These are phyloP conservation scores for Tinea pellionella DNA, from an alignment of 2,888 invertebrate species.

Conservation along the genomic window DNA sequence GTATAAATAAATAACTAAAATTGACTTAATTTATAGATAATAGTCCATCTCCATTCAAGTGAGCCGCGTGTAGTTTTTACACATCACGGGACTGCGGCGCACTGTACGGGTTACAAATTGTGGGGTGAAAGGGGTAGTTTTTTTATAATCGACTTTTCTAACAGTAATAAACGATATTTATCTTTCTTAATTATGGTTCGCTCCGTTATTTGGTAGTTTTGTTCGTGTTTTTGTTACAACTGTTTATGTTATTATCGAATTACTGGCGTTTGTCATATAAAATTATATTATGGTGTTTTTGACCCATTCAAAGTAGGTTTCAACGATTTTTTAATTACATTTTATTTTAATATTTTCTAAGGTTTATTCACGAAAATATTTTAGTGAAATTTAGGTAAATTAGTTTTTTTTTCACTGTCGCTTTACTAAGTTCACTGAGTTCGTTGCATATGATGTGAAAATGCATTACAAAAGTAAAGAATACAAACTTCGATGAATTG, in stretches of 20 bases:
- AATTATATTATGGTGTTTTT: conserved; percentile 20
- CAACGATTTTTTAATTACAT: neutral
- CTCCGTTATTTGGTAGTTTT: conserved; percentile 58
- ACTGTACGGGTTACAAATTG: conserved; percentile 70
- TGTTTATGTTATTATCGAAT: conserved; percentile 63
- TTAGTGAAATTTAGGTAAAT: too few relatives aligned
- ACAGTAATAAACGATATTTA: conserved; percentile 71
- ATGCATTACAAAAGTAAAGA: too few relatives aligned
- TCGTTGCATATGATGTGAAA: too few relatives aligned
- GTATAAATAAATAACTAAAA: too few relatives aligned
- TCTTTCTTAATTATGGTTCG: conserved; percentile 68
- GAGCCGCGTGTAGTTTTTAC: conserved; percentile 43
- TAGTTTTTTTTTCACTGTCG: too few relatives aligned
- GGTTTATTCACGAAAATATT: too few relatives aligned
- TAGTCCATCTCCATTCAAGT: conserved; percentile 25
- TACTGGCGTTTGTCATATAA: conserved; percentile 51
- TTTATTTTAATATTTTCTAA: too few relatives aligned
- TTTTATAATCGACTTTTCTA: conserved; percentile 68
- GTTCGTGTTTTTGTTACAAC: conserved; percentile 56
- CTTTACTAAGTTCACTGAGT: too few relatives aligned
- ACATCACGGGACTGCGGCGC: conserved; percentile 50
- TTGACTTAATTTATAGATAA: too few relatives aligned
- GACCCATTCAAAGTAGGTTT: neutral
- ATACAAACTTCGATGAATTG: too few relatives aligned
- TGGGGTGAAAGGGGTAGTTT: conserved; percentile 70